Conservation (phyloP, 2,113 vertebrate genomes). For the Oriolus oriolus region DNA sequence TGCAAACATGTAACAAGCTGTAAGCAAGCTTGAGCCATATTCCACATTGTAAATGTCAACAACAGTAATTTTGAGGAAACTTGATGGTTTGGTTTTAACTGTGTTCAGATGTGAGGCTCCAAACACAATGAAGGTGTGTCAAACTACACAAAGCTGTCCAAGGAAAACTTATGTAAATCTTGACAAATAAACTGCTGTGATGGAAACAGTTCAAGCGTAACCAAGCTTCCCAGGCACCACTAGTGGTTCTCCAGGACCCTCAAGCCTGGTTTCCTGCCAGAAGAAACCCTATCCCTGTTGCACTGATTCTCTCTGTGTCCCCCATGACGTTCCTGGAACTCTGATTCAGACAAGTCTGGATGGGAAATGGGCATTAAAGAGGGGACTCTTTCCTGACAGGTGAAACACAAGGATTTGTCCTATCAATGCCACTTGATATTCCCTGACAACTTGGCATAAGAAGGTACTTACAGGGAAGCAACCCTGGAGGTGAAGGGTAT, state of each 20-base stretch:
- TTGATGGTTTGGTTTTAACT: not conserved
- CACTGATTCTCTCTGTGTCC: not conserved
- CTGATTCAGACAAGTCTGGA: not conserved
- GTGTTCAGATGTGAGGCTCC: not conserved
- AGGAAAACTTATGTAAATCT: not conserved
- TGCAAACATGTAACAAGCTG: not conserved
- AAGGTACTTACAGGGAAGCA: not conserved
- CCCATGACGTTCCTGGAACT: not conserved
- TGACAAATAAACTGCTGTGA: not conserved
- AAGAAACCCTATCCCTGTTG: not conserved
- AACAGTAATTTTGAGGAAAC: not conserved
- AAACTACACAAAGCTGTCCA: not conserved
- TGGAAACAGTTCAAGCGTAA: not conserved
- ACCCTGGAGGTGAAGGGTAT: not conserved
- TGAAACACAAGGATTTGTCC: not conserved
- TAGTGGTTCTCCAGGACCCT: not conserved
- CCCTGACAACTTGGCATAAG: not conserved
- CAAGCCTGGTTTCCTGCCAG: not conserved
- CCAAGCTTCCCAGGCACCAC: not conserved
- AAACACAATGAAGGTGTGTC: not conserved
- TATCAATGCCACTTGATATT: not conserved
- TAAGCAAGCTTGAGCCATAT: not conserved
- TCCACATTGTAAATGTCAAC: not conserved
- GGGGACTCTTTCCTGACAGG: not conserved
- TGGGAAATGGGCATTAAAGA: not conserved